Base-by-base conservation (phyloP, 2,888 invertebrate genomes). In the Ormyrus pomaceus region DNA sequence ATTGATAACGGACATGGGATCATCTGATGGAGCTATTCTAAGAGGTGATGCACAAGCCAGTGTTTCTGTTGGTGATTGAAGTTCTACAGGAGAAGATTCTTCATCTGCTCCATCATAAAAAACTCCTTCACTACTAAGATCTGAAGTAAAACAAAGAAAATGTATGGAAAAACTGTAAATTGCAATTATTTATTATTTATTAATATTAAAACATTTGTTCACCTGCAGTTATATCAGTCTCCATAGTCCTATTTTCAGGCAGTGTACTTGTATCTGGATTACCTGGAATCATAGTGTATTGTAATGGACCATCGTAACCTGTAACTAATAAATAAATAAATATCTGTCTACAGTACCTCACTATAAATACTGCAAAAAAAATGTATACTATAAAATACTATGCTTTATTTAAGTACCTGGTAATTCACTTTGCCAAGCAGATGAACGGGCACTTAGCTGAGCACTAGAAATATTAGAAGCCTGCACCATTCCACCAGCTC, bases 221-320 rank as follows among this genome's bases (percentile, higher is more conserved):
- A 78, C 84, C 84, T 88, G 89, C 89, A 82, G 86, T 87, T 79
- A 89, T 82, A 80, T 87, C 88, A 56, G 86, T 83, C 82, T 89
- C 88, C 82, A 88, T 85, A 80, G 85, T 86, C 83, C 88, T 89
- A 79, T 85, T 87, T 81, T 89, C 89, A 76, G 86, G 82, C 70
- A 87, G 86, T 71, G 86, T 77, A 78, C 86, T 87, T 72, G 87
- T 83, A 91, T 96, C 96, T 55, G 96, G 95, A 92, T 96, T 96
- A 87, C 95, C 94, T 85, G 94, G 94, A 59, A 94, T 94, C 93
- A 96, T 95, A 86, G 95, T 94, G 91, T 95, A 97, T 91, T 96
- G 96, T 92, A 97, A 93, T 84, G 97, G 96, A 76, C 96, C 96
- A 92, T 97, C 96, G 90, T 97, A 97, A 88, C 95, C 95, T 95